Conservation (phyloP, 2,113 vertebrate genomes). For the Corythaeola cristata region DNA sequence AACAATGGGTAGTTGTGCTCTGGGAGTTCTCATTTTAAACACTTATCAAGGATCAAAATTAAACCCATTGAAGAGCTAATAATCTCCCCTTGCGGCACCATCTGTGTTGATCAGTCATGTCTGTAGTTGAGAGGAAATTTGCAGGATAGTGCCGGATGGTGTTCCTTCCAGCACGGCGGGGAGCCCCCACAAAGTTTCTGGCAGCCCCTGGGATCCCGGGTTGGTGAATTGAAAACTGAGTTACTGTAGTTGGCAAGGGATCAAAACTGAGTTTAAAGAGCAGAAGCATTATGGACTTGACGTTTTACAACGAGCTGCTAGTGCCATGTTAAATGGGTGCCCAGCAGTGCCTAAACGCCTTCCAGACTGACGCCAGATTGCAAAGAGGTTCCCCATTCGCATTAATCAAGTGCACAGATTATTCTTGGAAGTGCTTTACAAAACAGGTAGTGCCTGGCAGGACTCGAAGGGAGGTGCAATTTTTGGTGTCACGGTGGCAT, state of each 20-base stretch:
- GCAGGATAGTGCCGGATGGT: background rate
- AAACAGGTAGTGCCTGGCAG: background rate
- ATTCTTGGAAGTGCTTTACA: background rate
- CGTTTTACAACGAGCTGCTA: background rate
- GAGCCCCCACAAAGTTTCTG: background rate
- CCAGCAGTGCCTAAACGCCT: background rate
- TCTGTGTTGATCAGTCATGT: slow-evolving; percentile 50
- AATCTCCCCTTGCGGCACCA: slow-evolving; percentile 39
- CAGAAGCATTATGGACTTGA: background rate
- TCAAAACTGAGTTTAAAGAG: slow-evolving; percentile 29
- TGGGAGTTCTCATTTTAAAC: slow-evolving; percentile 36
- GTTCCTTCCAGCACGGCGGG: background rate
- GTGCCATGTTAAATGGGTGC: background rate
- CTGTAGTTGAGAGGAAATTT: slow-evolving; percentile 28
- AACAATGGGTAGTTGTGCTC: slow-evolving; percentile 1
- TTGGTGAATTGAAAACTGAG: background rate
- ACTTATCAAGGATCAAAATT: slow-evolving; percentile 48
- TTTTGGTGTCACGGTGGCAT: background rate
- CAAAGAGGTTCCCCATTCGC: background rate
- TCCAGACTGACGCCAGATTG: background rate
- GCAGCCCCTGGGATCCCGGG: background rate
- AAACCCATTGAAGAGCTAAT: slow-evolving; percentile 39
- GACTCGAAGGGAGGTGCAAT: background rate
- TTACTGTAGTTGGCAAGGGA: background rate
- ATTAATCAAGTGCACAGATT: background rate